Base-by-base conservation (phyloP, 2,888 invertebrate species). In the Ctenicera cuprea region DNA sequence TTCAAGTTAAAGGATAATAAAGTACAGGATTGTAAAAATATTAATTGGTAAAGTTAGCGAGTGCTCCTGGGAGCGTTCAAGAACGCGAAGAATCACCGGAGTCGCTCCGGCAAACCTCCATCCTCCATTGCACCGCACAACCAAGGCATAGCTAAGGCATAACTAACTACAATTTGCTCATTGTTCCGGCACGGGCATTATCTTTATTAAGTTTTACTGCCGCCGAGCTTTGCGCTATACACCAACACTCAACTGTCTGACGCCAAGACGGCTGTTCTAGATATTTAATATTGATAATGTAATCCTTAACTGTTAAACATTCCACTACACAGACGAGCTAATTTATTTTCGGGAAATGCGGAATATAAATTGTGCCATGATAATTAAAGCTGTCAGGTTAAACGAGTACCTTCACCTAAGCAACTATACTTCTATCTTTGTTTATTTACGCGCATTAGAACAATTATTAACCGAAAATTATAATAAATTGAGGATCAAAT, bases 171-270 rank as follows among this genome's bases (percentile, higher is more conserved):
- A 85, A 85, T 85, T 85, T 84, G 83, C 83, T 85, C 85, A 85
- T 85, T 85, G 85, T 85, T 85, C 83, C 85, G 84, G 84, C 79
- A 81, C 82, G 79, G 82, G 83, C 83, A 85, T 85, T 85, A 85
- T 85, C 85, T 85, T 85, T 85, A 85, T 85, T 85, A 85, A 85
- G 84, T 85, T 85, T 85, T 83, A 84, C 84, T 83, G 81, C 80
- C 80, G 80, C 73, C 73, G 74, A 71, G 77, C 71, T 76, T 75
- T 74, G 70, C 80, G 80, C 81, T 80, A 80, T 80, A 81, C 80
- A 82, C 81, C 83, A 80, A 83, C 81, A 79, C 81, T 82, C 81
- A 80, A 82, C 82, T 82, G 83, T 83, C 83, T 83, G 78, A 78
- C 80, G 78, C 82, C 80, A 79, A 80, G 81, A 82, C 80, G 79